Evolutionary conservation across 1,140 invertebrate species (phyloP), one percentile per base, ranked within the genome.

Genomic region (Sinonovacula constricta): DNA sequence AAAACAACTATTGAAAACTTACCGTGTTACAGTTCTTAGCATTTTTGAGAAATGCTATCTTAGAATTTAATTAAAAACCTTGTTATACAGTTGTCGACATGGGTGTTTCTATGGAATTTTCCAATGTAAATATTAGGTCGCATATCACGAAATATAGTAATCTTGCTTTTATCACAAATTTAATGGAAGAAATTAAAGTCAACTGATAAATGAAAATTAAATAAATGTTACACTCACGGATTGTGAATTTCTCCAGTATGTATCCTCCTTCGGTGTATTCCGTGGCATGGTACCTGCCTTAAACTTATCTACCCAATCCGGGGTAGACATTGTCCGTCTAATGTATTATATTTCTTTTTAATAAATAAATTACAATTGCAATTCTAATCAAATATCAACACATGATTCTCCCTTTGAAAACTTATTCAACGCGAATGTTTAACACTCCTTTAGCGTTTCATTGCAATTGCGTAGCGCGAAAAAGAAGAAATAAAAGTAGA

Each of bases 241-340:
- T 7, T 76, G 63, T 26, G 72, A 65, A 3, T 39, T 49, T 59
- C 51, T 66, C 72, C 72, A 76, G 53, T 63, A 76, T 24, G 66
- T 63, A 31, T 76, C 63, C 3, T 36, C 49, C 49, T 39, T 66
- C 15, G 63, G 5, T 0, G 57, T 26, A 18, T 39, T 30, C 24
- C 72, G 51, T 3, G 72, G 72, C 2, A 76, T 76, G 0, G 72
- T 76, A 30, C 56, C 72, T 5, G 59, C 72, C 30, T 76, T 76
- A 33, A 76, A 18, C n/a, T 67, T 62, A 3, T 76, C 72, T 4
- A 76, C 72, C 72, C 72, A 76, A 14, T 76, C 72, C 14, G 72
- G 72, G n/a, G 72, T 76, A 18, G 56, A 62, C 18, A 62, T 49
- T 18, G 72, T 66, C 72, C 66, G 66, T 26, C 18, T 45, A 45